Evolutionary conservation across 2,888 invertebrate species (phyloP), one percentile per base, ranked within the genome.

Genomic region (Falcaria lacertinaria): DNA sequence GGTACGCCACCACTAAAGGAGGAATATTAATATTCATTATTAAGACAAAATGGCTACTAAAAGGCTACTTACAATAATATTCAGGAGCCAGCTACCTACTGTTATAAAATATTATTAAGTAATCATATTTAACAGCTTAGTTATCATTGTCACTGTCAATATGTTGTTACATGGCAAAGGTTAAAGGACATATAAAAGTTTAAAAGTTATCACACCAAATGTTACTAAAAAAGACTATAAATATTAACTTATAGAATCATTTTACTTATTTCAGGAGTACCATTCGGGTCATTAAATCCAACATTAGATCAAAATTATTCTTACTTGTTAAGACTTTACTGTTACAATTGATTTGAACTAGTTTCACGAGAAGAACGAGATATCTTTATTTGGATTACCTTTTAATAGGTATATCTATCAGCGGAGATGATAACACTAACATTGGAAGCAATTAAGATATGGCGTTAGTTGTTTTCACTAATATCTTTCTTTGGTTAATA

Each of bases 401-500:
- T 1, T 11, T 28, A 11, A 28, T 28, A n/a, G n/a, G 28, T 11
- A 28, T 28, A 11, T 7, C 11, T 28, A 28, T 28, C 28, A 28
- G 28, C 11, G 11, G 28, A 11, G 7, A 28, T 11, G 3, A 28
- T 7, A 11, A 28, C 7, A 11, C 11, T 11, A 11, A n/a, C 6
- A 5, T 13, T 13, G 13, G 2, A 13, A 17, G 11, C 3, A 13
- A 15, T 22, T 13, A 37, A 28, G 28, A 28, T 28, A 28, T 28
- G 28, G 28, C 28, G 7, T 7, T 28, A 28, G 6, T 28, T 22
- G 1, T 15, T 15, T 37, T 22, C 13, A 19, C 11, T 8, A 25
- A 37, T 37, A 37, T 22, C 14, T 37, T n/a, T 37, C 37, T 37
- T 37, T 37, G 37, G 37, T 37, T 25, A 37, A 15, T 22, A 15